Conservation (phyloP, 2,888 invertebrate genomes). For the Athrips mouffetella region DNA sequence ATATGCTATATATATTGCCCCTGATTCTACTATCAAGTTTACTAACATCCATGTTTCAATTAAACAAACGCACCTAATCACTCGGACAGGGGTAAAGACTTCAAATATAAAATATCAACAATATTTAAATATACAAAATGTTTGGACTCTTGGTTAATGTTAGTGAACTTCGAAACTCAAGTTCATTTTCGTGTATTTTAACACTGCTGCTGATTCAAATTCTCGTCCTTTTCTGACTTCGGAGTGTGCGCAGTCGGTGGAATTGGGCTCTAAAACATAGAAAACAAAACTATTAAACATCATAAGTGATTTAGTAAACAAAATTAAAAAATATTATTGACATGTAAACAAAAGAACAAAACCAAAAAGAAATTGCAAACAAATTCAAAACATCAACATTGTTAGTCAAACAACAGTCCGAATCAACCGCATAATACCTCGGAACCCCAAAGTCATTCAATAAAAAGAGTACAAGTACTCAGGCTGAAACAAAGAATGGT, state of each 20-base stretch:
- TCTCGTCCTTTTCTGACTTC: conserved; percentile 81
- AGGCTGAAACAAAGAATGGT: conserved; percentile 71
- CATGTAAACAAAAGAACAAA: conserved; percentile 6
- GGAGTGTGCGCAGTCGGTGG: conserved; percentile 79
- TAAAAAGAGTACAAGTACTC: conserved; percentile 74
- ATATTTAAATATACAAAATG: conserved; percentile 51
- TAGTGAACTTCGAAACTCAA: conserved; percentile 37
- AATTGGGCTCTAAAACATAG: conserved; percentile 83
- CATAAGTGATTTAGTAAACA: conserved; percentile 4
- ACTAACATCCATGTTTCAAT: conserved; percentile 24
- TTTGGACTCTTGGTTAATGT: conserved; percentile 53
- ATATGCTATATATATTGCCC: conserved; percentile 25
- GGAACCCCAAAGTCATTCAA: conserved; percentile 46
- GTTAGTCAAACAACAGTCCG: conserved; percentile 29
- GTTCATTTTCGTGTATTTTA: conserved; percentile 43
- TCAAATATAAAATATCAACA: conserved; percentile 44
- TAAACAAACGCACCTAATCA: conserved; percentile 37
- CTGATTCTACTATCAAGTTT: conserved; percentile 14
- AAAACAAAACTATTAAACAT: conserved; percentile 38
- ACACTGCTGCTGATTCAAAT: conserved; percentile 84
- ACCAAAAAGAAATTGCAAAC: conserved; percentile 14
- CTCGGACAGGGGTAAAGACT: conserved; percentile 40
- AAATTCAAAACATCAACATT: conserved; percentile 23
- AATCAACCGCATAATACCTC: conserved; percentile 29
- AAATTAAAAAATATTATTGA: conserved; percentile 10